Percentiles rank a stretch among this genome's conserved stretches.
These are phyloP conservation scores for Circaetus cinerascens DNA, from an alignment of 2,113 vertebrate species.

Conservation along the genomic window DNA sequence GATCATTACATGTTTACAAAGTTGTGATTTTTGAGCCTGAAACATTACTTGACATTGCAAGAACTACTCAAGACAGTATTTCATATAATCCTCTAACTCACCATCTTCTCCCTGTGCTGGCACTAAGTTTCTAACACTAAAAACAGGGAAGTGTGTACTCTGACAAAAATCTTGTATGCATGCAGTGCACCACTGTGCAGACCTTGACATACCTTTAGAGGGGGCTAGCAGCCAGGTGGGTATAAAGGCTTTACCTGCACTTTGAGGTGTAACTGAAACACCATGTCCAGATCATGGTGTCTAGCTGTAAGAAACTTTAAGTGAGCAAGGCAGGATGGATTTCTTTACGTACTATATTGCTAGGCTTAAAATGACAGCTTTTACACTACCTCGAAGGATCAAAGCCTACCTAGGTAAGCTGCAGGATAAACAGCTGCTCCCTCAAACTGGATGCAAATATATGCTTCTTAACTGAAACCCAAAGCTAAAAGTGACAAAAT, in stretches of 20 bases:
- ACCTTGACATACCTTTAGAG: fast-evolving
- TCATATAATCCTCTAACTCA: neutral
- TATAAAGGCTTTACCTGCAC: neutral
- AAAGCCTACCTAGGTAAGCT: neutral
- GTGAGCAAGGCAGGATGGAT: neutral
- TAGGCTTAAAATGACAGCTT: neutral
- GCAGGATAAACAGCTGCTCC: neutral
- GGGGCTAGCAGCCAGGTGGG: too few relatives aligned
- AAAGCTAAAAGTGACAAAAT: neutral
- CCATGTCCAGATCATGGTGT: fast-evolving
- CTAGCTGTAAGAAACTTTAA: neutral
- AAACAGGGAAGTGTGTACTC: neutral
- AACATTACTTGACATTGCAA: neutral
- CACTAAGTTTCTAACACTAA: neutral
- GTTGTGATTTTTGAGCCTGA: neutral
- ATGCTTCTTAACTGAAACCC: neutral
- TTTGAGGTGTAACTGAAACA: neutral
- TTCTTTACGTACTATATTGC: neutral
- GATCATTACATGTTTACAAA: neutral
- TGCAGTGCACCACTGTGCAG: too few relatives aligned
- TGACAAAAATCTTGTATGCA: fast-evolving
- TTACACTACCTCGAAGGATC: neutral
- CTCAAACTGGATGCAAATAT: neutral
- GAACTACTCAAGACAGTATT: neutral
- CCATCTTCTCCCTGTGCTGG: neutral